A percentile compares a stretch with the other conserved stretches of the same genome.
Evolutionary conservation across 2,113 vertebrate genomes (phyloP).

Genomic region (Oxyura jamaicensis): DNA sequence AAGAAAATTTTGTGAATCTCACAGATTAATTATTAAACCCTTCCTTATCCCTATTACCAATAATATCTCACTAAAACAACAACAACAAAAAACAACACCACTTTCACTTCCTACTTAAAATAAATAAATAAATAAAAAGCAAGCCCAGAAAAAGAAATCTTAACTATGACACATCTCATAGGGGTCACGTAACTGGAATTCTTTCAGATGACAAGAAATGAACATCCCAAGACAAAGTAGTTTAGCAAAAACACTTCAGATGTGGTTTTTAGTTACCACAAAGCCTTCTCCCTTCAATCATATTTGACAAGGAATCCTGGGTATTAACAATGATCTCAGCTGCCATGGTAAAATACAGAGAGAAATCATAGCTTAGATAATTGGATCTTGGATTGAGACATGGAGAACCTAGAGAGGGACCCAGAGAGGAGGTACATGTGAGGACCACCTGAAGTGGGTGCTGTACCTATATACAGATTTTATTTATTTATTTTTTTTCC

Average conservation of each 20-base stretch:
- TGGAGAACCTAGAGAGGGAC: background rate
- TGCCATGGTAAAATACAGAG: background rate
- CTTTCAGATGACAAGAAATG: background rate
- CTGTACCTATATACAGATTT: background rate
- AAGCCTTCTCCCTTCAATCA: background rate
- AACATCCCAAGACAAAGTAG: background rate
- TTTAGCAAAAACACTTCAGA: background rate
- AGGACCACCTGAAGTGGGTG: background rate
- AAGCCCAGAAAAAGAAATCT: background rate
- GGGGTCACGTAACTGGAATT: background rate
- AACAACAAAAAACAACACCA: background rate
- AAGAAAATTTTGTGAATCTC: conserved; percentile 35
- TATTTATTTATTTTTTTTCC: background rate
- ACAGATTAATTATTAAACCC: conserved; percentile 29
- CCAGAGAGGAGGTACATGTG: background rate
- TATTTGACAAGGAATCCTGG: background rate
- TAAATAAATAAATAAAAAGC: background rate
- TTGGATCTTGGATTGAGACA: background rate
- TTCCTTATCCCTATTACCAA: conserved; percentile 18
- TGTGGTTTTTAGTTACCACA: background rate
- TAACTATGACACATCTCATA: background rate
- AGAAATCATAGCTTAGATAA: background rate
- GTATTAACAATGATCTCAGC: background rate
- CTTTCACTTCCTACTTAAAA: background rate
- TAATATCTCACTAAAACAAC: background rate